A percentile compares a stretch with the other conserved stretches of the same genome.
Evolutionary conservation across 2,888 invertebrate species (phyloP).

Genomic region (Hydropsyche betteni): DNA sequence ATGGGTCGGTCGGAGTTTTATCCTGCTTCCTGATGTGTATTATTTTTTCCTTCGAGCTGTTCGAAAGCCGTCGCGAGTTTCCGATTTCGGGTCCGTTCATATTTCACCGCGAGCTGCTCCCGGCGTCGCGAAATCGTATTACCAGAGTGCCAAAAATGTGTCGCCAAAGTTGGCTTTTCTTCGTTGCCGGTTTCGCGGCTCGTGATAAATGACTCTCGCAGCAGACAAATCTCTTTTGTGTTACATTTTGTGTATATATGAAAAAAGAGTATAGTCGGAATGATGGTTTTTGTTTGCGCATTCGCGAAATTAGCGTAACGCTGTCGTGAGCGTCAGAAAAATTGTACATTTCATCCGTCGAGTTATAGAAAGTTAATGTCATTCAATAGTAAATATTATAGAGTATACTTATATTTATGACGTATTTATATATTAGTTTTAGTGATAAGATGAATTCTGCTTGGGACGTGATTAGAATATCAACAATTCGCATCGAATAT

Average conservation of each 20-base stretch:
- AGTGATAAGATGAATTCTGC: too few species aligned
- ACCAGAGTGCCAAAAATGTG: constrained; percentile 39
- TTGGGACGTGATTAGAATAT: too few species aligned
- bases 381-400: too few species aligned
- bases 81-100: neutral
- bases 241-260: constrained; percentile 13
- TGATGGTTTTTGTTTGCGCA: neutral
- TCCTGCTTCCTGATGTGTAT: too few species aligned
- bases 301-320: constrained; percentile 3
- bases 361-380: too few species aligned
- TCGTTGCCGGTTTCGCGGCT: constrained; percentile 27
- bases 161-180: constrained; percentile 31
- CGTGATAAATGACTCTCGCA: constrained; percentile 33
- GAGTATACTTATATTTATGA: too few species aligned
- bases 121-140: constrained; percentile 26
- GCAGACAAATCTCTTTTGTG: constrained; percentile 34
- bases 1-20: neutral
- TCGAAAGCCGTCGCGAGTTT: too few species aligned
- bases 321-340: neutral
- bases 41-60: neutral
- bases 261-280: neutral
- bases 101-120: constrained; percentile 2
- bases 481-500: too few species aligned
- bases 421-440: too few species aligned
- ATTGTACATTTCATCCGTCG: neutral